These are phyloP conservation scores for Eustalomyia histrio DNA, from an alignment of 2,888 invertebrate genomes.

Conservation along the genomic window DNA sequence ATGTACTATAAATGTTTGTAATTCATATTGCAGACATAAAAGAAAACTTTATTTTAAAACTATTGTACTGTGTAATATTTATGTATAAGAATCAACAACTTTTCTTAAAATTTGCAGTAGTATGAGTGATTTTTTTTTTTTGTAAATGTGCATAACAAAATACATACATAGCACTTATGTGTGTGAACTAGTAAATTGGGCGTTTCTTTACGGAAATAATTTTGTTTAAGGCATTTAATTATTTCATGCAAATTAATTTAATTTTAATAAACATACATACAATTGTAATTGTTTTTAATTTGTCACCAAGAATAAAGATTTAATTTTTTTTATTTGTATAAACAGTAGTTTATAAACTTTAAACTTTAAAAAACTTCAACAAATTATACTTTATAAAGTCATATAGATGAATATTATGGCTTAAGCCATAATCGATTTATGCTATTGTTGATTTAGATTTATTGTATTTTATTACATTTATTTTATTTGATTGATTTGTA, in stretches of 20 bases:
- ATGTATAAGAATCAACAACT: slow-evolving; percentile 9
- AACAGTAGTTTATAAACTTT: too few species aligned
- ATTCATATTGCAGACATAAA: slow-evolving; percentile 25
- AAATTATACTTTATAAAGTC: too few species aligned
- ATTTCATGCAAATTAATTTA: slow-evolving; percentile 43
- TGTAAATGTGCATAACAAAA: too few species aligned
- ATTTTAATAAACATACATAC: not conserved
- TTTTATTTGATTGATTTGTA: too few species aligned
- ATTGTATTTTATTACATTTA: too few species aligned
- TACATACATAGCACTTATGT: too few species aligned
- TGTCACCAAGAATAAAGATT: not conserved
- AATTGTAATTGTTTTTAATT: not conserved
- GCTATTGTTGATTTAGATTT: too few species aligned
- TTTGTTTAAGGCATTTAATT: slow-evolving; percentile 49
- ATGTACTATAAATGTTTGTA: not conserved
- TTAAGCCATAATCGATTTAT: too few species aligned
- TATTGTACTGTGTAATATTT: not conserved
- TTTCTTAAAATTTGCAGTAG: not conserved
- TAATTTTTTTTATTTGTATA: not conserved
- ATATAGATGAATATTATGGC: too few species aligned
- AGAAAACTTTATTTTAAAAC: slow-evolving; percentile 20
- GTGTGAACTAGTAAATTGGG: not conserved
- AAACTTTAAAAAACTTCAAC: too few species aligned
- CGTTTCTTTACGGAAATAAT: slow-evolving; percentile 45
- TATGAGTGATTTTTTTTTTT: too few species aligned